Conservation (phyloP, 2,113 vertebrate species). For the Bucco capensis region DNA sequence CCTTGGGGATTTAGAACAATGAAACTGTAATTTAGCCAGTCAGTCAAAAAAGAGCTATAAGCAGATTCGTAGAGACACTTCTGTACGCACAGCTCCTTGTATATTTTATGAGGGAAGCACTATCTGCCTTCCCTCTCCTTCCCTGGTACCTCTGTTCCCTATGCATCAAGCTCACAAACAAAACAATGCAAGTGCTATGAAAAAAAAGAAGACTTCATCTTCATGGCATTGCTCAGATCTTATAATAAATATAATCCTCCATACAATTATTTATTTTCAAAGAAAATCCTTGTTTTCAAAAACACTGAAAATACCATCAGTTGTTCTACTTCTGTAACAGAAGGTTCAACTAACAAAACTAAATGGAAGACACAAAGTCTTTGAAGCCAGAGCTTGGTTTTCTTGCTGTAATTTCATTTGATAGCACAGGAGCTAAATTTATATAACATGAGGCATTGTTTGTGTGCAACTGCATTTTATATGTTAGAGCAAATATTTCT, state of each 20-base stretch:
- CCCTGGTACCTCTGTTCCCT: neutral
- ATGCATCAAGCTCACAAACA: neutral
- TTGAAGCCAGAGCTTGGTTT: neutral
- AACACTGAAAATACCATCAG: neutral
- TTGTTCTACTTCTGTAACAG: neutral
- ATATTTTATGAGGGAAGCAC: slow-evolving; percentile 61
- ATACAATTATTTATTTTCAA: slow-evolving; percentile 29
- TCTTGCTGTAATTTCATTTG: neutral
- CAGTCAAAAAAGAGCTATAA: slow-evolving; percentile 35
- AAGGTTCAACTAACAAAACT: neutral
- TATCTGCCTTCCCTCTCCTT: neutral
- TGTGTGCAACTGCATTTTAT: neutral
- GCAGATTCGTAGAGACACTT: slow-evolving; percentile 49
- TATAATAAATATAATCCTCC: neutral
- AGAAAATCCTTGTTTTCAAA: neutral
- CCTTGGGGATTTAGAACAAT: slow-evolving; percentile 30
- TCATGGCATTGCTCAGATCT: neutral
- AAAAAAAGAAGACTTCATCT: neutral
- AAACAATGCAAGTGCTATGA: neutral
- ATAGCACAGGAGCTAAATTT: neutral
- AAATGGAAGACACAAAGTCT: neutral
- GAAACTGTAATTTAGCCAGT: slow-evolving; percentile 55
- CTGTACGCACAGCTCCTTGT: neutral
- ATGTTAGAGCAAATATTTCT: neutral
- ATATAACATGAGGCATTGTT: neutral